Evolutionary conservation across 2,797 vertebrate genomes (phyloP).

Genomic region (Channallabes apus): DNA sequence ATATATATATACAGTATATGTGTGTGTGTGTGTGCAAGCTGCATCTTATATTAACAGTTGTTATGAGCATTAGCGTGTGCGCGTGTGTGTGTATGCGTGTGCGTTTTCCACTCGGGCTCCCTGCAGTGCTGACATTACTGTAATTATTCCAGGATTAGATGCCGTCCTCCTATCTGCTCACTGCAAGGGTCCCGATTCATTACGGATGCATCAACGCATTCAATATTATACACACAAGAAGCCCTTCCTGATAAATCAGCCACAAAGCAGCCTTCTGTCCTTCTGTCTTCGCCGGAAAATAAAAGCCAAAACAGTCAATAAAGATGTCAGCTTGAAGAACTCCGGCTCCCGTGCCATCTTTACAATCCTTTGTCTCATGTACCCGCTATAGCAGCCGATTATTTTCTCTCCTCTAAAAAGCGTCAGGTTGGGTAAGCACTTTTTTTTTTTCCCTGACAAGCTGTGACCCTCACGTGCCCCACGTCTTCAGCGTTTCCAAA

Average conservation of each 20-base stretch:
- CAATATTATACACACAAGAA: slow-evolving; percentile 37
- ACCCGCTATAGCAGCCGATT: slow-evolving; percentile 4
- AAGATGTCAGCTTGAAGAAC: not conserved
- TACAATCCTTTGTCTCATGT: not conserved
- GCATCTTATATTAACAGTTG: not conserved
- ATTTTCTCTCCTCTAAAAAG: not conserved
- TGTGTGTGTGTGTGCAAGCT: slow-evolving; percentile 8
- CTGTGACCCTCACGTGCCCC: not conserved
- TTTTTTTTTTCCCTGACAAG: not conserved
- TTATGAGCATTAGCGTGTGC: not conserved
- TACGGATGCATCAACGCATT: slow-evolving; percentile 38
- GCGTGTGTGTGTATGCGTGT: not conserved
- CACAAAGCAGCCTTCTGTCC: slow-evolving; percentile 32
- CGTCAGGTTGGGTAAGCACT: not conserved
- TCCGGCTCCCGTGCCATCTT: not conserved
- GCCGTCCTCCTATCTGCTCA: slow-evolving; percentile 34
- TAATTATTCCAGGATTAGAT: slow-evolving; percentile 58
- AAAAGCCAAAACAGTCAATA: slow-evolving; percentile 27
- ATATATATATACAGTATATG: not conserved
- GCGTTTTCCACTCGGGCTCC: slow-evolving; percentile 31
- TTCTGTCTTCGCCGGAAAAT: slow-evolving; percentile 31
- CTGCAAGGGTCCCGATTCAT: slow-evolving; percentile 40
- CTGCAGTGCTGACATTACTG: slow-evolving; percentile 43
- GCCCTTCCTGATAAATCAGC: slow-evolving; percentile 35
- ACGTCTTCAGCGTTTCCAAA: not conserved